Base-by-base conservation (phyloP, 2,888 invertebrate genomes). In the Gisinianus flammeolus region DNA sequence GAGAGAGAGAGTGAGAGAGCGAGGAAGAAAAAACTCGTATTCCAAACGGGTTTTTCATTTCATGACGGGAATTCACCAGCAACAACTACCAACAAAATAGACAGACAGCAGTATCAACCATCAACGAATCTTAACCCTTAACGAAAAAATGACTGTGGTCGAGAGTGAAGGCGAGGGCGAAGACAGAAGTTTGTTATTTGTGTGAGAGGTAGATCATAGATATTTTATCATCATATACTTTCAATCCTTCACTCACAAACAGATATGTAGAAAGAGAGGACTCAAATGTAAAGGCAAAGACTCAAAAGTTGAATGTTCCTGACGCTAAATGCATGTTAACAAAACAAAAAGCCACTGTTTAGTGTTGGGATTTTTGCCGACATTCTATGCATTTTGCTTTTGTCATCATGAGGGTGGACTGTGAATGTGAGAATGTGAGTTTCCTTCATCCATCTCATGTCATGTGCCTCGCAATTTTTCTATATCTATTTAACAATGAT, bases 311-410 rank as follows among this genome's bases (percentile, higher is more conserved):
- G n/a, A n/a, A 54, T 10, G 54, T 16, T 54, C 19, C n/a, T n/a
- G 54, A 54, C 19, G 54, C 19, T 54, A 54, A 54, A 54, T 54
- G n/a, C n/a, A 54, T 54, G 54, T 54, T 54, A 10, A 54, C 16
- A 54, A 54, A 3, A 54, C 54, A n/a, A n/a, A 10, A 10, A n/a
- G 6, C 54, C 54, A 16, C 54, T 54, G 54, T 16, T 54, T n/a
- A 54, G n/a, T n/a, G n/a, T n/a, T n/a, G n/a, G n/a, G 16, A 44
- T n/a, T 54, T 54, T n/a, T 54, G 54, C 54, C 54, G 54, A 54
- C 54, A 54, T 54, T 54, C 8, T 10, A 16, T 6, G 44, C 16
- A n/a, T 54, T 54, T 54, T 54, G 4, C n/a, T n/a, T 54, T 54
- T 54, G 54, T 54, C 54, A 54, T 54, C 54, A 19, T 16, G 5